Evolutionary conservation across 2,797 vertebrate genomes (phyloP), one percentile per base, ranked within the genome.

Genomic region (Chrysolophus pictus): DNA sequence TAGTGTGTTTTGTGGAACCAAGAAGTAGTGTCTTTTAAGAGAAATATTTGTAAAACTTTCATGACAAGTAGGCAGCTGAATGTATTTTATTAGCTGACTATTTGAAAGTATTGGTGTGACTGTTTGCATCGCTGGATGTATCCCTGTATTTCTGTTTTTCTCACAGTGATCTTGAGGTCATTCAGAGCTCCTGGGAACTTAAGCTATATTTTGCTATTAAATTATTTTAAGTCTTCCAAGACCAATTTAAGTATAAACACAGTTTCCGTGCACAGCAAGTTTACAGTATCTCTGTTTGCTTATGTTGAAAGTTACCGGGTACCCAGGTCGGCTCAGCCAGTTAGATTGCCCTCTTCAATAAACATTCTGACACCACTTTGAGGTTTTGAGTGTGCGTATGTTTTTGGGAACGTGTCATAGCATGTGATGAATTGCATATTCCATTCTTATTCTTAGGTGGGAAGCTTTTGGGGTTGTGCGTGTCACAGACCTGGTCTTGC

Each of bases 281-380:
- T 95, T 96, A 96, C 87, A 96, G 87, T 95, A 95, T 86, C 79
- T 93, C 70, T 70, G 69, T 95, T 93, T 95, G 93, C 87, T 96
- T 95, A 94, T 95, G 68, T 95, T 96, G 91, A 96, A 94, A 92
- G 79, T 94, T 96, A 95, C 89, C 16, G 2, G 76, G 59, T 94
- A 86, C 84, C 70, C 92, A 75, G 89, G 67, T 95, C 4, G 5
- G 47, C 80, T 89, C 84, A 95, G 88, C 81, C 94, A 95, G 70
- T 96, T 62, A 93, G 51, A 91, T 91, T 94, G 82, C 42, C 82
- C 82, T 91, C 67, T 93, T 86, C 92, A 89, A 42, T 96, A 96
- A 96, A 96, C 94, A 94, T 93, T 96, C 92, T 96, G 93, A 96
- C 89, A 93, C 94, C 60, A 67, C 91, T 94, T 81, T 82, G 84